Evolutionary conservation across 2,113 vertebrate genomes (phyloP), one percentile per base, ranked within the genome.

Genomic region (Diadophis punctatus): DNA sequence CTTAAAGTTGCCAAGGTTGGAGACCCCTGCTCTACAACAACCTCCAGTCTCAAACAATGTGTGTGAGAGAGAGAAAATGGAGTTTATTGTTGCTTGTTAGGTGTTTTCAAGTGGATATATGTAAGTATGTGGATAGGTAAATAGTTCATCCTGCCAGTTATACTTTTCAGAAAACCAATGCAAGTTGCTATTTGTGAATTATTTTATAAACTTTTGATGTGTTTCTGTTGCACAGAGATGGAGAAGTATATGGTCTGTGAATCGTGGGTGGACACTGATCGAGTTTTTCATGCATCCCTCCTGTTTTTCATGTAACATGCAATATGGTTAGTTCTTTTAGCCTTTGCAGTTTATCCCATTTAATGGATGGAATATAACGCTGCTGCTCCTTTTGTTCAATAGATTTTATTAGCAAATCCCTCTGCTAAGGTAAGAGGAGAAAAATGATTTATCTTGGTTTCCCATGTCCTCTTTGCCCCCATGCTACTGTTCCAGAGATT

Each of bases 21-120:
- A n/a, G n/a, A n/a, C n/a, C n/a, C n/a, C n/a, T n/a, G n/a, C 91
- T 94, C 91, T 48, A n/a, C 90, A 90, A 93, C 95, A 93, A 95
- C 91, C 84, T 80, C 27, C 53, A 87, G 0, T 96, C 95, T 96
- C 95, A 52, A 63, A 90, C 90, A 63, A 14, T 80, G 34, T 22
- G 18, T 80, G 34, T 22, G 34, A 9, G 74, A 0, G 18, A 18
- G 63, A 68, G 51, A 94, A 8, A 63, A 16, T 34, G 16, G 46
- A 22, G 74, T 43, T 86, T 91, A 85, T 87, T 88, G 49, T 95
- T 95, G 23, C 34, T 93, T 93, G 46, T 56, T 91, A 68, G 46
- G 1, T 93, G 92, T 94, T n/a, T 46, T 30, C 27, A n/a, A 0
- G 52, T 86, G 89, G 85, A 0, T 95, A 68, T 80, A 51, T 95